Conservation (phyloP, 2,888 invertebrate species). For the Drosophila neonasuta region DNA sequence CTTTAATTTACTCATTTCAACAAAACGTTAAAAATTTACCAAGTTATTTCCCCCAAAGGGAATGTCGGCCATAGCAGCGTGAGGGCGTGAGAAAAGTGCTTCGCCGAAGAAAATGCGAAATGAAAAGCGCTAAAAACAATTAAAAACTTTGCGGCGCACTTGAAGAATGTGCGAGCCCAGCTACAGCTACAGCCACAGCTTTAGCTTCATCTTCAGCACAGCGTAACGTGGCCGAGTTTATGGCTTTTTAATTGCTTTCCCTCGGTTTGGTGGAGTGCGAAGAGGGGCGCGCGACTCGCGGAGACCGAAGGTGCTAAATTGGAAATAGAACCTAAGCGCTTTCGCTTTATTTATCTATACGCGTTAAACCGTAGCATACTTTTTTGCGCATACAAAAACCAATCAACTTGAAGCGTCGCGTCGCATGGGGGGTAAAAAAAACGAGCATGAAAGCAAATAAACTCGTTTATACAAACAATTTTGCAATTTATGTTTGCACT, state of each 20-base stretch:
- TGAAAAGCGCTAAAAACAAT: constrained; percentile 62
- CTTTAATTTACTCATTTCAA: constrained; percentile 71
- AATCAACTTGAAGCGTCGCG: background rate
- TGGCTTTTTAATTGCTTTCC: constrained; percentile 63
- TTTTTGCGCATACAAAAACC: constrained; percentile 2
- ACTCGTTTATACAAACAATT: background rate
- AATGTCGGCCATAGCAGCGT: constrained; percentile 28
- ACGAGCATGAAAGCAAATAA: background rate
- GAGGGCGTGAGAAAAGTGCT: constrained; percentile 29
- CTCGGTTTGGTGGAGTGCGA: background rate
- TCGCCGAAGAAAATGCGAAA: constrained; percentile 16
- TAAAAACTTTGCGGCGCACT: constrained; percentile 61
- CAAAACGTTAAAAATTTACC: constrained; percentile 63
- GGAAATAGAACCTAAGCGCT: constrained; percentile 8
- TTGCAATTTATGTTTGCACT: background rate
- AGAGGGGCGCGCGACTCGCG: constrained; percentile 1
- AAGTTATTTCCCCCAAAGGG: constrained; percentile 60
- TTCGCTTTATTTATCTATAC: constrained; percentile 28
- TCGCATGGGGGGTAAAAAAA: background rate
- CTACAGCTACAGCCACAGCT: background rate
- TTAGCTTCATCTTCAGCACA: constrained; percentile 7
- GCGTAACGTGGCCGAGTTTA: constrained; percentile 51
- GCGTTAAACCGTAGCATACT: constrained; percentile 31
- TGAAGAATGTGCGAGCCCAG: constrained; percentile 56
- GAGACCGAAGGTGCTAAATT: constrained; percentile 19